Evolutionary conservation across 2,888 invertebrate genomes (phyloP).

Genomic region (Endomychus coccineus): DNA sequence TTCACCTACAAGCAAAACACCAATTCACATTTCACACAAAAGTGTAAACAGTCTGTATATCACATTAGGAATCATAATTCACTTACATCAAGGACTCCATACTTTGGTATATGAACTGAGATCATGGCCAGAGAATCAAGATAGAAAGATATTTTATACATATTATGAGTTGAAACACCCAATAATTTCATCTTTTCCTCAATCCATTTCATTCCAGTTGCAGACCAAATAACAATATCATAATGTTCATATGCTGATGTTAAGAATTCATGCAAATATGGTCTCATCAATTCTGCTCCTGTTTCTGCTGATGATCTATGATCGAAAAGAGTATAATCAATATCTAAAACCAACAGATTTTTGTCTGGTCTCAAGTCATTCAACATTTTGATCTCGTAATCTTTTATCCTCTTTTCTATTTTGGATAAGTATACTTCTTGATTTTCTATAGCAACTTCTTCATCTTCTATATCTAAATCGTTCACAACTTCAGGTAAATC

Average conservation of each 20-base stretch:
- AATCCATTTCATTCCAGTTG: slow-evolving; percentile 98
- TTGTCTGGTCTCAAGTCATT: slow-evolving; percentile 79
- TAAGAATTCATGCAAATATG: slow-evolving; percentile 90
- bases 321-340: slow-evolving; percentile 95
- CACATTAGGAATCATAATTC: neutral
- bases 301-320: slow-evolving; percentile 89
- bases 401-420: slow-evolving; percentile 73
- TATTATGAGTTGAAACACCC: slow-evolving; percentile 72
- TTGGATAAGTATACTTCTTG: slow-evolving; percentile 67
- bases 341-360: slow-evolving; percentile 86
- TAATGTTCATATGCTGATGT: slow-evolving; percentile 81
- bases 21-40: slow-evolving; percentile 2
- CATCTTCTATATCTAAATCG: slow-evolving; percentile 86
- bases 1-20: slow-evolving; percentile 58
- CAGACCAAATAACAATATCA: slow-evolving; percentile 98
- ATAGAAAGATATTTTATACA: slow-evolving; percentile 89
- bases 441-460: slow-evolving; percentile 64
- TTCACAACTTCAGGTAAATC: slow-evolving; percentile 82
- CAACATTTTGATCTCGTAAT: slow-evolving; percentile 74
- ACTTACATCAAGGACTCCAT: slow-evolving; percentile 15
- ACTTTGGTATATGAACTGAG: slow-evolving; percentile 53
- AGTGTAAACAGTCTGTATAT: neutral
- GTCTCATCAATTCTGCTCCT: slow-evolving; percentile 82
- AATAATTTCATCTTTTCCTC: slow-evolving; percentile 93
- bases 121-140: slow-evolving; percentile 93